Conservation (phyloP, 30 jellyfish, hydroid and myxozoan species). For the Clytia hemisphaerica region DNA sequence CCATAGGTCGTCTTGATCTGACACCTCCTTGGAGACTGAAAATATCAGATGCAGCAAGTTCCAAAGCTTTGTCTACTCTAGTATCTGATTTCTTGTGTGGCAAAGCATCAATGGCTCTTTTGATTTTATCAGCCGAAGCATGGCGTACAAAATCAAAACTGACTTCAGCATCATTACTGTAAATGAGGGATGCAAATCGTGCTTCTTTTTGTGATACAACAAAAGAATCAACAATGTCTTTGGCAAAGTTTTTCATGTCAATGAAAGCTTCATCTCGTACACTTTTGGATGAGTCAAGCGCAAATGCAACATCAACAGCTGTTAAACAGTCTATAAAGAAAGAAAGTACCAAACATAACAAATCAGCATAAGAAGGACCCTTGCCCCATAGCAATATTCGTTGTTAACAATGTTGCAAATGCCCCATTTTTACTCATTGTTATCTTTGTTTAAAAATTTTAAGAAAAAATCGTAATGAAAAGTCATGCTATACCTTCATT, state of each 20-base stretch:
- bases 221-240: conserved; percentile 74
- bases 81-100: conserved; percentile 67
- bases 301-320: conserved; percentile 80
- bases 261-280: conserved; percentile 44
- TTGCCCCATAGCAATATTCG: no score
- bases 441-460: no score
- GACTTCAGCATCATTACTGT: conserved; percentile 66
- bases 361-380: no score
- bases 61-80: conserved; percentile 73
- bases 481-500: no score
- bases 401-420: no score
- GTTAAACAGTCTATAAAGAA: conserved; percentile 53
- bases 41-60: conserved; percentile 49
- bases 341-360: no score
- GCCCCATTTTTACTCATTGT: no score
- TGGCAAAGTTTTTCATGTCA: conserved; percentile 68
- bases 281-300: conserved; percentile 86
- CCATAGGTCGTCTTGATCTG: conserved; percentile 82
- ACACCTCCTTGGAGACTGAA: conserved; percentile 63
- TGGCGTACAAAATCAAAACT: conserved; percentile 66
- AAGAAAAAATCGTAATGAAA: no score
- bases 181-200: conserved; percentile 61
- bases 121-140: conserved; percentile 48
- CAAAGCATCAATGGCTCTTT: conserved; percentile 60
- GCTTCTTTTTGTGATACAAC: conserved; percentile 69